Evolutionary conservation across 2,888 invertebrate genomes (phyloP).

Genomic region (Calephelis perditalis): DNA sequence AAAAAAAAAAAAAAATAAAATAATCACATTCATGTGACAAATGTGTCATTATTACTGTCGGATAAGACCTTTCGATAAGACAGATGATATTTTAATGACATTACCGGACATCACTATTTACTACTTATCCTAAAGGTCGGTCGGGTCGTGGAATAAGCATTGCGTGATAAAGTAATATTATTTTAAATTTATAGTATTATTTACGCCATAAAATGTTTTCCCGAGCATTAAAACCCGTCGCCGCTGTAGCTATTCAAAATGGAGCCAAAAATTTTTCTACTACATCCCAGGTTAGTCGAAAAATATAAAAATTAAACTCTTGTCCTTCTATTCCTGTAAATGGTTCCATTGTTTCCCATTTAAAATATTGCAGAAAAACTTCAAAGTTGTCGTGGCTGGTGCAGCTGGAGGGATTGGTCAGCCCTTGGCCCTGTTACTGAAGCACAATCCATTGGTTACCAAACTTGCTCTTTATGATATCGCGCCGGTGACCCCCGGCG

Average conservation of each 20-base stretch:
- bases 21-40: neutral
- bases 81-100: neutral
- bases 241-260: slow-evolving; percentile 65
- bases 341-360: slow-evolving; percentile 7
- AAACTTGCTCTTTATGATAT: slow-evolving; percentile 95
- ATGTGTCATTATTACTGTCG: neutral
- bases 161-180: slow-evolving; percentile 13
- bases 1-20: too few relatives aligned
- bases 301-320: neutral
- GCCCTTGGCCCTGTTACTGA: slow-evolving; percentile 94
- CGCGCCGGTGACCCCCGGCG: slow-evolving; percentile 91
- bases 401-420: slow-evolving; percentile 99
- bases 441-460: slow-evolving; percentile 91
- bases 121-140: slow-evolving; percentile 41
- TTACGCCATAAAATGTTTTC: slow-evolving; percentile 75
- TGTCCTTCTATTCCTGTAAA: neutral
- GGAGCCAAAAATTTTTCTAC: slow-evolving; percentile 80
- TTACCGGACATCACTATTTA: slow-evolving; percentile 35
- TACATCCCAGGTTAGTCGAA: slow-evolving; percentile 65
- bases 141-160: slow-evolving; percentile 34
- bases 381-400: slow-evolving; percentile 97
- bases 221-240: slow-evolving; percentile 78
- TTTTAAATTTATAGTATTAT: slow-evolving; percentile 6
- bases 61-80: neutral
- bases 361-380: slow-evolving; percentile 80